Evolutionary conservation across 2,113 vertebrate genomes (phyloP).

Genomic region (Phrynosoma platyrhinos): DNA sequence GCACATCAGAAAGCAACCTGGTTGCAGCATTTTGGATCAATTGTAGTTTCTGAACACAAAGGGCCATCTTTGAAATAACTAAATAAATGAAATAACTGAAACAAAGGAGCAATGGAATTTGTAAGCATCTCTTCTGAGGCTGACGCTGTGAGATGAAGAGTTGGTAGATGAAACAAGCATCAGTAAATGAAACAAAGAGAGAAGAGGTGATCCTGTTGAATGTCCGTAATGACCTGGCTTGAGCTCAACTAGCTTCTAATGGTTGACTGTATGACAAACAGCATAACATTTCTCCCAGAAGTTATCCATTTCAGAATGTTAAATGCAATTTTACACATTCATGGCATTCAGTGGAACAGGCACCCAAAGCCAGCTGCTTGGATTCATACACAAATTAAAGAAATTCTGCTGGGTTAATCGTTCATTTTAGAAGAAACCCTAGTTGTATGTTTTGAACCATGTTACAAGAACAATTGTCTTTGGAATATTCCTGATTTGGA

Average conservation of each 20-base stretch:
- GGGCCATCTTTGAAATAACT: no score
- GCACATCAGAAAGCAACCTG: neutral
- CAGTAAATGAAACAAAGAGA: no score
- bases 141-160: neutral
- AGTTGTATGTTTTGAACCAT: neutral
- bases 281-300: neutral
- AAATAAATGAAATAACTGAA: no score
- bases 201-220: neutral
- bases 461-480: neutral
- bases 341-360: neutral
- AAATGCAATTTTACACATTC: neutral
- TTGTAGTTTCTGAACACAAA: no score
- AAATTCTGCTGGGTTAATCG: neutral
- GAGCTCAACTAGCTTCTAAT: no score
- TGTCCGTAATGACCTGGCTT: neutral
- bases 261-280: neutral
- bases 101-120: neutral
- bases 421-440: neutral
- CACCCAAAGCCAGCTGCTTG: neutral
- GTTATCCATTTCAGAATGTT: neutral
- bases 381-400: neutral
- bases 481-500: neutral
- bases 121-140: neutral
- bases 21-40: neutral
- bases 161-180: no score